phyloP scores from a whole-genome alignment of 30 jellyfish, hydroid and myxozoan genomes.

The Hydra vulgaris region DNA sequence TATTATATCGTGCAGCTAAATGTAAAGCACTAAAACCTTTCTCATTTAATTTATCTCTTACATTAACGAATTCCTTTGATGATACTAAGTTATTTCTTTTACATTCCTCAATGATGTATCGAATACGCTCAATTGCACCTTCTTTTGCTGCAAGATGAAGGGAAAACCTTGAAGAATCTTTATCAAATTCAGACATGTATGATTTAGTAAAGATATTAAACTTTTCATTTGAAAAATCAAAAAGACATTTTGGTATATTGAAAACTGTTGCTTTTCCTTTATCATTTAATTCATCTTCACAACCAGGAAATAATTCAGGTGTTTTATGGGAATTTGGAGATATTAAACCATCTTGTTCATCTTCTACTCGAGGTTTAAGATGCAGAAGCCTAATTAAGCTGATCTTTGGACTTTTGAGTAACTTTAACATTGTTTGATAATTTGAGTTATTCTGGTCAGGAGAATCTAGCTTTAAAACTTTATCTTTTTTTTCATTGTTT shows the following conservation, averaged over 20 bases:
- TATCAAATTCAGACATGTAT: neutral
- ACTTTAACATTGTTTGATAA: too few relatives aligned
- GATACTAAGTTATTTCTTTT: constrained; percentile 3
- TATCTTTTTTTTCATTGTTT: too few relatives aligned
- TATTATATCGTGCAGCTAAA: constrained; percentile 82
- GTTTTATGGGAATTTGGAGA: neutral
- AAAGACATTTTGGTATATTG: neutral
- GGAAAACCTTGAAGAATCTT: neutral
- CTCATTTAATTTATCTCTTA: constrained; percentile 40
- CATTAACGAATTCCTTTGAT: constrained; percentile 18
- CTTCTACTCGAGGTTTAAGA: constrained; percentile 1
- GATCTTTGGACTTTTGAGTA: too few relatives aligned
- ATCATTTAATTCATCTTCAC: neutral
- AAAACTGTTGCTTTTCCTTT: neutral
- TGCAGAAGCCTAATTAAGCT: neutral
- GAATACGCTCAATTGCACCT: constrained; percentile 53
- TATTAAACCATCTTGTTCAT: constrained; percentile 15
- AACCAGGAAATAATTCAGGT: too few relatives aligned
- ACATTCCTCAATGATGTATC: neutral
- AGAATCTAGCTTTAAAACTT: too few relatives aligned
- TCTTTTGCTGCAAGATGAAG: constrained; percentile 93
- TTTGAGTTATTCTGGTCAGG: too few relatives aligned
- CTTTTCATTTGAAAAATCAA: neutral
- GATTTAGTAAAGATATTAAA: neutral
- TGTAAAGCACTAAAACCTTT: constrained; percentile 84